A percentile compares a stretch with the other conserved stretches of the same genome.
Evolutionary conservation across 2,888 invertebrate species (phyloP).

Genomic region (Caenorhabditis doughertyi): DNA sequence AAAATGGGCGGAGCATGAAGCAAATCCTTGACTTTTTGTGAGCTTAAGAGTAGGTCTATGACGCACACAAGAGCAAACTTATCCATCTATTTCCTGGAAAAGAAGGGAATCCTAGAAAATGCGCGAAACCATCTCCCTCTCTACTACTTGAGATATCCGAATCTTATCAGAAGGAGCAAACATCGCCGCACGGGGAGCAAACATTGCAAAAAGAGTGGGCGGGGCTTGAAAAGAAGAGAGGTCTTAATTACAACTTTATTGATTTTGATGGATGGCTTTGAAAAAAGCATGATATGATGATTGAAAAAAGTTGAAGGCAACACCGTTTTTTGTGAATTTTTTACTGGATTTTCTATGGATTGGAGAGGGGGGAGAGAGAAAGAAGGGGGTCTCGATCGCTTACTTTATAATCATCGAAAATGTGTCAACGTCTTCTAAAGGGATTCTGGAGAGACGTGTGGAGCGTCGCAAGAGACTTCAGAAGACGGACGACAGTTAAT

Average conservation of each 20-base stretch:
- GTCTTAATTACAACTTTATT: conserved; percentile 58
- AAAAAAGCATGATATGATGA: neutral
- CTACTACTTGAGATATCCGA: conserved; percentile 40
- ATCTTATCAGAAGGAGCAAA: conserved; percentile 7
- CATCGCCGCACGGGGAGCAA: neutral
- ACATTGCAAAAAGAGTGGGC: neutral
- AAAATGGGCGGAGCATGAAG: too few relatives aligned
- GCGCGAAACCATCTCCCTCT: conserved; percentile 53
- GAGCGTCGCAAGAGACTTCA: conserved; percentile 13
- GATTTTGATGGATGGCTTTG: neutral
- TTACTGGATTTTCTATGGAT: neutral
- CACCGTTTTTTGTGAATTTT: conserved; percentile 41
- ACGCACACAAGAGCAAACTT: too few relatives aligned
- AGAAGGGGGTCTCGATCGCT: conserved; percentile 4
- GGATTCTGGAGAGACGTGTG: conserved; percentile 7
- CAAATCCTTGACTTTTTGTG: neutral
- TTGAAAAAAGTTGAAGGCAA: neutral
- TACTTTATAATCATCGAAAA: conserved; percentile 4
- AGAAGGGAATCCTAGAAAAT: conserved; percentile 36
- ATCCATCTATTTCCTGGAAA: neutral
- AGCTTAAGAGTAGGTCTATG: neutral
- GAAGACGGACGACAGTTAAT: neutral
- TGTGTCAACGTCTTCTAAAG: neutral
- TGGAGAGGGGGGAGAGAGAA: neutral
- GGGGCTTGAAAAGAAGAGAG: neutral